Evolutionary conservation across 2,888 invertebrate species (phyloP).

Genomic region (Danaus chrysippus): DNA sequence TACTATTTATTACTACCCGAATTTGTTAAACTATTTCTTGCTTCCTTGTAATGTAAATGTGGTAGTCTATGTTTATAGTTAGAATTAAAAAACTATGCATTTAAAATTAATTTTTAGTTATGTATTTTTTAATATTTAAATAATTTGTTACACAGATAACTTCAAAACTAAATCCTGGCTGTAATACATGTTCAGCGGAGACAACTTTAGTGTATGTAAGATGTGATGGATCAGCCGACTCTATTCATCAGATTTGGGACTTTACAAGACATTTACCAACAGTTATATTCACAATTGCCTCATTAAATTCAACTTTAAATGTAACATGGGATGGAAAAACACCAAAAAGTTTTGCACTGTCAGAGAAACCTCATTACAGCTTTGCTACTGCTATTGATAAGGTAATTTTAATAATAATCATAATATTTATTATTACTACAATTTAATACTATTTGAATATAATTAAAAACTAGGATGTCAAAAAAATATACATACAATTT

Average conservation of each 20-base stretch:
- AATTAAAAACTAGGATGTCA: no score
- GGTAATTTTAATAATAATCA: slow-evolving; percentile 56
- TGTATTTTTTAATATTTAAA: background rate
- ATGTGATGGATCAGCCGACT: slow-evolving; percentile 78
- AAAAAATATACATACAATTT: no score
- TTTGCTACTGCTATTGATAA: slow-evolving; percentile 81
- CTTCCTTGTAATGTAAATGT: no score
- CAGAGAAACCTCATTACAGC: slow-evolving; percentile 71
- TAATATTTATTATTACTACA: background rate
- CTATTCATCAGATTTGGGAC: slow-evolving; percentile 84
- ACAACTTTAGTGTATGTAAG: slow-evolving; percentile 72
- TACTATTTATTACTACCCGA: slow-evolving; percentile 16
- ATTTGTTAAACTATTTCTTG: no score
- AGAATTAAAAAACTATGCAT: no score
- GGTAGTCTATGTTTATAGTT: no score
- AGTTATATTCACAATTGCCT: slow-evolving; percentile 75
- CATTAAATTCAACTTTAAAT: slow-evolving; percentile 59
- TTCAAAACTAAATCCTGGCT: slow-evolving; percentile 58
- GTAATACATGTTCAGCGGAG: slow-evolving; percentile 45
- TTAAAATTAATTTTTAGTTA: slow-evolving; percentile 13
- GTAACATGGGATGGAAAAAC: slow-evolving; percentile 70
- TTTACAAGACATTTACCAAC: slow-evolving; percentile 79
- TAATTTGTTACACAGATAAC: slow-evolving; percentile 49
- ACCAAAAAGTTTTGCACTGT: slow-evolving; percentile 57
- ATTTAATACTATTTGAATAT: background rate